These are phyloP conservation scores for Nephila pilipes DNA, from an alignment of 1,140 invertebrate species.

Conservation along the genomic window DNA sequence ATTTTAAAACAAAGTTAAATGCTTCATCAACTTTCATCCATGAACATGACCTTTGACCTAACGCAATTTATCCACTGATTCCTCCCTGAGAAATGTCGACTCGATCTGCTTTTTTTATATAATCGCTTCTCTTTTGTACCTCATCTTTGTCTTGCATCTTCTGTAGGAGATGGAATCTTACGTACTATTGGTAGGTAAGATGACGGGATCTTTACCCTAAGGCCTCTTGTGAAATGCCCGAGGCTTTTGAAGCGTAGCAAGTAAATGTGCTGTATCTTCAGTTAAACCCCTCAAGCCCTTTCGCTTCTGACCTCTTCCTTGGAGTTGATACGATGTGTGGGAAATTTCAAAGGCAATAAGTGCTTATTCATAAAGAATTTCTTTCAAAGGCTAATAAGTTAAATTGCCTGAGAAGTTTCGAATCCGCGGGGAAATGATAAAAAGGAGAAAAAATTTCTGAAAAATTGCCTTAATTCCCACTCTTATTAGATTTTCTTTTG, in stretches of 20 bases:
- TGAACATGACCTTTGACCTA: constrained; percentile 32
- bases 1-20: constrained; percentile 42
- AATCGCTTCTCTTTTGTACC: constrained; percentile 34
- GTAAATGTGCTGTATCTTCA: constrained; percentile 33
- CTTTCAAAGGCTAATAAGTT: constrained; percentile 47
- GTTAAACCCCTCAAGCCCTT: constrained; percentile 51
- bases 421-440: background rate
- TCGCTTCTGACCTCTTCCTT: constrained; percentile 35
- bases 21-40: constrained; percentile 4
- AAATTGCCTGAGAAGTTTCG: constrained; percentile 38
- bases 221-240: constrained; percentile 39
- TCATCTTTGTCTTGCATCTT: constrained; percentile 52
- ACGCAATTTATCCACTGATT: constrained; percentile 22
- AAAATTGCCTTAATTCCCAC: constrained; percentile 17
- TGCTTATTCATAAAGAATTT: constrained; percentile 41
- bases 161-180: background rate
- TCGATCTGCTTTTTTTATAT: background rate
- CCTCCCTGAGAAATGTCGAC: constrained; percentile 33
- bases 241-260: constrained; percentile 24
- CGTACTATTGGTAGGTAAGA: background rate
- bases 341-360: constrained; percentile 58
- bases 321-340: background rate
- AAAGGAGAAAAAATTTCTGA: background rate
- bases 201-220: background rate
- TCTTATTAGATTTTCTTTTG: background rate